Conservation (phyloP, 53 echinoderm and acorn worm species). For the Temnopleurus reevesii region DNA sequence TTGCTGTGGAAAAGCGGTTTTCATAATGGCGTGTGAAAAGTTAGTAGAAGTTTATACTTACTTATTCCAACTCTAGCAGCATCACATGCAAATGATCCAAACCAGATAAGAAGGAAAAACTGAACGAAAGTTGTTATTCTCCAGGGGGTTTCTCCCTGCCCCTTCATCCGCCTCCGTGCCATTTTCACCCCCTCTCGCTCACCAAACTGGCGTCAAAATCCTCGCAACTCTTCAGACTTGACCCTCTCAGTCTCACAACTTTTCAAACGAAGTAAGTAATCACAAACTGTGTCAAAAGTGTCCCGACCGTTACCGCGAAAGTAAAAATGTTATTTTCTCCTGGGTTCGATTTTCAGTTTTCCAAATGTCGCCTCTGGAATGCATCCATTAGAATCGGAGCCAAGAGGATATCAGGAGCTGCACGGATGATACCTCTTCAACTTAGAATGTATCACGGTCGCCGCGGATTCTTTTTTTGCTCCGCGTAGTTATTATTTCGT, state of each 20-base stretch:
- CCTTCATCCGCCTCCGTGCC: background rate
- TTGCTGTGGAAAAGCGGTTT: too few species aligned
- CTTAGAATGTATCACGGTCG: background rate
- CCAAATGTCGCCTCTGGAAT: background rate
- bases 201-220: background rate
- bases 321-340: background rate
- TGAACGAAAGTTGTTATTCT: slow-evolving; percentile 22
- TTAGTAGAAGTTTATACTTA: too few species aligned
- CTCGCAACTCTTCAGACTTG: background rate
- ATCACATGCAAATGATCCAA: slow-evolving; percentile 40
- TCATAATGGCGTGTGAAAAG: too few species aligned
- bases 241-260: background rate
- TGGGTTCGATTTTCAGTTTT: background rate
- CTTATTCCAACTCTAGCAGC: slow-evolving; percentile 48
- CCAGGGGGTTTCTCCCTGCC: background rate
- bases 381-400: background rate
- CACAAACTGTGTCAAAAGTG: background rate
- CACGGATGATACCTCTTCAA: background rate
- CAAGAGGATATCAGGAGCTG: background rate
- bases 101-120: slow-evolving; percentile 1
- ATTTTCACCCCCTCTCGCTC: slow-evolving; percentile 25
- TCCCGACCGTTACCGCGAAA: background rate
- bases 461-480: background rate
- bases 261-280: background rate
- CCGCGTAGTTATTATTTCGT: slow-evolving; percentile 3